A percentile compares a stretch with the other conserved stretches of the same genome.
Evolutionary conservation across 2,797 vertebrate species (phyloP).

Genomic region (Pitangus sulphuratus): DNA sequence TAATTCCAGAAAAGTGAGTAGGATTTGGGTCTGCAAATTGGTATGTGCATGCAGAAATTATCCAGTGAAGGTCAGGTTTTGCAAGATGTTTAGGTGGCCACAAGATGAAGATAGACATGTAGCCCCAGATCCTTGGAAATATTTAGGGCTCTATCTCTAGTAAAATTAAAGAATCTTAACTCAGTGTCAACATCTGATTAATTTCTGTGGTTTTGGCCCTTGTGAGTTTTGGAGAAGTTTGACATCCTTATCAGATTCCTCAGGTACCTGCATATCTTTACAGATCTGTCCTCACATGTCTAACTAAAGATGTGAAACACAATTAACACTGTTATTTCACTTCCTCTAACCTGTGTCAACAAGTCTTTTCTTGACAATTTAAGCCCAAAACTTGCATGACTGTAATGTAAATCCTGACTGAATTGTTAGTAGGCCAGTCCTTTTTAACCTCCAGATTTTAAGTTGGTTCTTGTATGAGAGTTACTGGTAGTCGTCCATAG

Average conservation of each 20-base stretch:
- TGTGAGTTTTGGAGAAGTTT: neutral
- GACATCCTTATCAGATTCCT: neutral
- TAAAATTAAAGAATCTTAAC: neutral
- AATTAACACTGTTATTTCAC: neutral
- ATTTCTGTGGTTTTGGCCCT: neutral
- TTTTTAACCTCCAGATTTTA: slow-evolving; percentile 20
- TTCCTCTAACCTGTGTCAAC: slow-evolving; percentile 9
- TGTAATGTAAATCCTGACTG: neutral
- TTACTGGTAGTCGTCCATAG: slow-evolving; percentile 17
- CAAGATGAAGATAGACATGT: neutral
- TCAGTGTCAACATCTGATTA: neutral
- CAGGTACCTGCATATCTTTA: neutral
- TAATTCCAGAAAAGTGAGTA: neutral
- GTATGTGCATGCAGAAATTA: neutral
- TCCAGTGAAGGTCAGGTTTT: neutral
- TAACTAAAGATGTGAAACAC: neutral
- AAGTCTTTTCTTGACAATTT: neutral
- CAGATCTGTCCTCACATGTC: neutral
- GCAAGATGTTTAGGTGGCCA: neutral
- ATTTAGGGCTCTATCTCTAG: neutral
- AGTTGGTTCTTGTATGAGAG: neutral
- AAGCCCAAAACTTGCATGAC: neutral
- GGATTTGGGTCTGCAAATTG: neutral
- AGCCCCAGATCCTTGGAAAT: neutral
- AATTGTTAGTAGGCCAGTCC: neutral